Percentiles rank a stretch among this genome's conserved stretches.
These are phyloP conservation scores for Plebejus argus DNA, from an alignment of 2,888 invertebrate species.

Conservation along the genomic window DNA sequence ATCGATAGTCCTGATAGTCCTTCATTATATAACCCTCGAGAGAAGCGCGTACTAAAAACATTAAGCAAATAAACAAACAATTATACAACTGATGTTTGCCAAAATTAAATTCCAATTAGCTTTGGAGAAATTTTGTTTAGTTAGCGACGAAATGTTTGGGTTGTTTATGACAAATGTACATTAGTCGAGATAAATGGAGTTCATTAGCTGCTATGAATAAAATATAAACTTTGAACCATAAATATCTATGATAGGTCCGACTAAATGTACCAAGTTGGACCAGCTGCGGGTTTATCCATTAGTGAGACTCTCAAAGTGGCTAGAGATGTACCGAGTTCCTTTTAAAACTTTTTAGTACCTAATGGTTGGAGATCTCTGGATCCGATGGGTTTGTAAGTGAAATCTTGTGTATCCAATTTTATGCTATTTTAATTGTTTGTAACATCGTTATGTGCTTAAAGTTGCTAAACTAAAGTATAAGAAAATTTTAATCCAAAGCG, in stretches of 20 bases:
- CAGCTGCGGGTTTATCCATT: slow-evolving; percentile 26
- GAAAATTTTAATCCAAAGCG: neutral
- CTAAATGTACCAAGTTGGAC: slow-evolving; percentile 27
- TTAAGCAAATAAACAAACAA: neutral
- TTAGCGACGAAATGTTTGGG: slow-evolving; percentile 18
- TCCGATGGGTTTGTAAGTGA: slow-evolving; percentile 11
- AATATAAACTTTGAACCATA: slow-evolving; percentile 27
- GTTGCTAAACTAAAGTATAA: neutral
- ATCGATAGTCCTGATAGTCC: too few relatives aligned
- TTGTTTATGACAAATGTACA: slow-evolving; percentile 24
- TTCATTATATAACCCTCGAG: too few relatives aligned
- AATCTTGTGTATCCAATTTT: slow-evolving; percentile 6
- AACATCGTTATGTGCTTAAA: neutral
- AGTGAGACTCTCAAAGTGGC: slow-evolving; percentile 17
- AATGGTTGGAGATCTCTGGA: slow-evolving; percentile 17
- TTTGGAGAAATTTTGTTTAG: slow-evolving; percentile 8
- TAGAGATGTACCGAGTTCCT: slow-evolving; percentile 3
- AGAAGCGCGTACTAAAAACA: neutral
- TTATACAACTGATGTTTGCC: neutral
- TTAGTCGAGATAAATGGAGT: slow-evolving; percentile 14
- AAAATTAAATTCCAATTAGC: slow-evolving; percentile 13
- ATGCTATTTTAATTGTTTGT: neutral
- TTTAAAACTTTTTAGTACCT: slow-evolving; percentile 26
- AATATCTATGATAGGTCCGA: slow-evolving; percentile 24
- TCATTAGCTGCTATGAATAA: slow-evolving; percentile 30